phyloP scores from a whole-genome alignment of 2,888 invertebrate genomes.

The Drosophila sordidapex region DNA sequence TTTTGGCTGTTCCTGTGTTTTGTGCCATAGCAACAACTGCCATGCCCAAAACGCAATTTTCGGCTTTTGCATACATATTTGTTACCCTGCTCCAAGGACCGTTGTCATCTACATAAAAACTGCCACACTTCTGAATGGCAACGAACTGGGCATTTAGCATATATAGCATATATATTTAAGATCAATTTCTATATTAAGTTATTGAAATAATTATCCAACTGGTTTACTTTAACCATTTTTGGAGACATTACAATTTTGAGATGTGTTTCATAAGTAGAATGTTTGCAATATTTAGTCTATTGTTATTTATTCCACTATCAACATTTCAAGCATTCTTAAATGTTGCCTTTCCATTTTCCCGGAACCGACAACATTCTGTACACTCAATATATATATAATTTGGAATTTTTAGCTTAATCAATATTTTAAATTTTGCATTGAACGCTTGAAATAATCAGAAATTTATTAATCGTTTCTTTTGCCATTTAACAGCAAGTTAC shows the following conservation, averaged over 20 bases:
- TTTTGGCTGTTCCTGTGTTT: conserved; percentile 39
- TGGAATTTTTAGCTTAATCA: not conserved
- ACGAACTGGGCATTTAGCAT: conserved; percentile 13
- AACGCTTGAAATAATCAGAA: not conserved
- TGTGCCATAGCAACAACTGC: conserved; percentile 58
- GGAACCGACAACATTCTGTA: not conserved
- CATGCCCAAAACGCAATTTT: conserved; percentile 58
- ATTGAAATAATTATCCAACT: not conserved
- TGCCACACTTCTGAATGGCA: conserved; percentile 32
- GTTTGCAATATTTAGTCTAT: not conserved
- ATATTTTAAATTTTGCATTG: not conserved
- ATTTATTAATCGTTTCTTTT: not conserved
- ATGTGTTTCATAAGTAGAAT: not conserved
- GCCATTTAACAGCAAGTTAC: not conserved
- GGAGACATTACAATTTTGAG: not conserved
- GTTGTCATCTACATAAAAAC: conserved; percentile 36
- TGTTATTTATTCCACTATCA: too few relatives aligned
- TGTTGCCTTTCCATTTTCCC: not conserved
- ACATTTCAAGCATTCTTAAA: not conserved
- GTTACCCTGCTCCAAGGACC: conserved; percentile 30
- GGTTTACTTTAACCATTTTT: not conserved
- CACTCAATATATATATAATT: not conserved
- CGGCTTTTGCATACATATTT: conserved; percentile 58
- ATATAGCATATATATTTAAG: too few relatives aligned
- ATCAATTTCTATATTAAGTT: not conserved